Evolutionary conservation across 2,797 vertebrate species (phyloP).

Genomic region (Cirrhinus molitorella): DNA sequence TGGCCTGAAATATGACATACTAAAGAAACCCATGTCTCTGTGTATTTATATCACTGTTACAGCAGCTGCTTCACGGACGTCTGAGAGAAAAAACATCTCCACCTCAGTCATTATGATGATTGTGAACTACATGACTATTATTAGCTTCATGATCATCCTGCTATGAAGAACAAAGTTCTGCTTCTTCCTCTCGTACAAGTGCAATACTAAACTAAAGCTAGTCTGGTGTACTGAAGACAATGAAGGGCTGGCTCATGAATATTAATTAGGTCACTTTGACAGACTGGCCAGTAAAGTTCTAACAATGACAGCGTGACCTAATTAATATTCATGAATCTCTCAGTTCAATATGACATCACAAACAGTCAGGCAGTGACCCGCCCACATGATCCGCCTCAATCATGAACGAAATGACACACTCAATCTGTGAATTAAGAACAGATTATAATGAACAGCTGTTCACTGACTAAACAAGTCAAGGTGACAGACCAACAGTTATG

Average conservation of each 20-base stretch:
- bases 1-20: conserved; percentile 39
- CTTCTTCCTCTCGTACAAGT: not conserved
- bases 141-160: not conserved
- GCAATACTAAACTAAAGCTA: not conserved
- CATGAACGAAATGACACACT: not conserved
- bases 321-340: conserved; percentile 5
- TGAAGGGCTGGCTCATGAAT: not conserved
- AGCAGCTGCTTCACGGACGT: not conserved
- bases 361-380: not conserved
- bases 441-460: not conserved
- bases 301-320: conserved; percentile 5
- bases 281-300: not conserved
- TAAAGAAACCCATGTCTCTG: not conserved
- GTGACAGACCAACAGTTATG: not conserved
- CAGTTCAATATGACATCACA: not conserved
- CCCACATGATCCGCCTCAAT: not conserved
- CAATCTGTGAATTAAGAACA: not conserved
- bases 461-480: conserved; percentile 2
- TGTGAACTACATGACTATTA: not conserved
- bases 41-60: not conserved
- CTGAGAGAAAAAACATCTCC: not conserved
- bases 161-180: too few species aligned
- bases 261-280: not conserved
- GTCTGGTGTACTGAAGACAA: not conserved
- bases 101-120: not conserved